Evolutionary conservation across 2,113 vertebrate genomes (phyloP).

Genomic region (Cochlearius cochlearius): DNA sequence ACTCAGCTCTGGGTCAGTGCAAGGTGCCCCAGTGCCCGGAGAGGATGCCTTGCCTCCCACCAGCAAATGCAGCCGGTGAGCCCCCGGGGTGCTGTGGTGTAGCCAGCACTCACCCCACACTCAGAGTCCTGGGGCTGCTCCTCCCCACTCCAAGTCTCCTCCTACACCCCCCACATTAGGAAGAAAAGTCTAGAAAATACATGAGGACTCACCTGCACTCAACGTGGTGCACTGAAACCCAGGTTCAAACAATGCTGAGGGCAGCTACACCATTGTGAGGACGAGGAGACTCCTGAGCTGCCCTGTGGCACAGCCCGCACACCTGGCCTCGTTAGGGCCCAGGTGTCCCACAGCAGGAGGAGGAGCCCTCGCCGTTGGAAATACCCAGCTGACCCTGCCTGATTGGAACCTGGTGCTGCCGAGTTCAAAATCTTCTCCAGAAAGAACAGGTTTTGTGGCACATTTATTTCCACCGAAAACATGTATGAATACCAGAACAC

Average conservation of each 20-base stretch:
- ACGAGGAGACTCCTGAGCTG: rapidly evolving
- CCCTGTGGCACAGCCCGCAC: rapidly evolving
- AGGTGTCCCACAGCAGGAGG: neutral
- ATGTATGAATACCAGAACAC: neutral
- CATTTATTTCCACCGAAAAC: neutral
- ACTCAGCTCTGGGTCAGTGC: rapidly evolving
- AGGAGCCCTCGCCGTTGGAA: neutral
- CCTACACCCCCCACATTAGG: too few species aligned
- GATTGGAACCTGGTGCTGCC: neutral
- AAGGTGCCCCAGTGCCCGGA: rapidly evolving
- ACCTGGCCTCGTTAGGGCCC: neutral
- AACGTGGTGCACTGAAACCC: rapidly evolving
- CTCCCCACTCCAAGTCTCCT: too few species aligned
- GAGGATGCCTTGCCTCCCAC: neutral
- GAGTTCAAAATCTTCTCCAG: neutral
- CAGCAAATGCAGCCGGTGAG: rapidly evolving
- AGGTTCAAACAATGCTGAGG: rapidly evolving
- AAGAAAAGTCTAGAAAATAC: neutral
- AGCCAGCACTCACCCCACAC: rapidly evolving
- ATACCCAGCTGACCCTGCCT: neutral
- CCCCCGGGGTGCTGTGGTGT: rapidly evolving
- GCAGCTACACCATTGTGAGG: rapidly evolving
- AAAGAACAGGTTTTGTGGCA: neutral
- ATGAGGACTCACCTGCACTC: rapidly evolving
- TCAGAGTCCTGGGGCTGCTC: rapidly evolving